Evolutionary conservation across 2,888 invertebrate genomes (phyloP).

Genomic region (Acronicta leporina): DNA sequence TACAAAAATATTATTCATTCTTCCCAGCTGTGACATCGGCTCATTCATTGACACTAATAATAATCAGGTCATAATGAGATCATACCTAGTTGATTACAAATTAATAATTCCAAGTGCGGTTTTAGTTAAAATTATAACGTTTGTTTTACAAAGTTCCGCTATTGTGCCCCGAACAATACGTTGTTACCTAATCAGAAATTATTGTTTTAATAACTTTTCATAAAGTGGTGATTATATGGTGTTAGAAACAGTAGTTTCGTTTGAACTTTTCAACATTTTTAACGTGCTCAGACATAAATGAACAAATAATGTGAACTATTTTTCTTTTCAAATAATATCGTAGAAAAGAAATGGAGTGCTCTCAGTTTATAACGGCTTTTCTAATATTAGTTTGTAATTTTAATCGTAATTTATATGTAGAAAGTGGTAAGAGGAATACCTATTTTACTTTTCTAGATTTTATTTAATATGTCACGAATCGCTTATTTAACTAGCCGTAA

Average conservation of each 20-base stretch:
- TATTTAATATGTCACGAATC: too few species aligned
- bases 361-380: conserved; percentile 52
- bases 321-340: conserved; percentile 6
- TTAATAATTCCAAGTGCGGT: conserved; percentile 2
- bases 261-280: conserved; percentile 20
- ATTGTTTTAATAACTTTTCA: conserved; percentile 43
- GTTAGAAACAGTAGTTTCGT: conserved; percentile 34
- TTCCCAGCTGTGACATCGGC: not conserved
- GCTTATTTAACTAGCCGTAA: too few species aligned
- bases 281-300: conserved; percentile 31
- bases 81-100: conserved; percentile 1
- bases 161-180: conserved; percentile 61
- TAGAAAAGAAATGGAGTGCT: conserved; percentile 42
- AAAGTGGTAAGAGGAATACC: conserved; percentile 67
- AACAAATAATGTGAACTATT: conserved; percentile 22
- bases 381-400: conserved; percentile 43
- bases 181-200: conserved; percentile 53
- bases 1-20: conserved; percentile 10
- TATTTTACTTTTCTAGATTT: not conserved
- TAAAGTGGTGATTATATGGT: conserved; percentile 31
- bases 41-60: not conserved
- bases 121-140: conserved; percentile 13
- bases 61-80: not conserved
- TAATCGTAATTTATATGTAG: conserved; percentile 44
- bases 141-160: conserved; percentile 47